Conservation (phyloP, 2,888 invertebrate species). For the Agonopterix arenella region DNA sequence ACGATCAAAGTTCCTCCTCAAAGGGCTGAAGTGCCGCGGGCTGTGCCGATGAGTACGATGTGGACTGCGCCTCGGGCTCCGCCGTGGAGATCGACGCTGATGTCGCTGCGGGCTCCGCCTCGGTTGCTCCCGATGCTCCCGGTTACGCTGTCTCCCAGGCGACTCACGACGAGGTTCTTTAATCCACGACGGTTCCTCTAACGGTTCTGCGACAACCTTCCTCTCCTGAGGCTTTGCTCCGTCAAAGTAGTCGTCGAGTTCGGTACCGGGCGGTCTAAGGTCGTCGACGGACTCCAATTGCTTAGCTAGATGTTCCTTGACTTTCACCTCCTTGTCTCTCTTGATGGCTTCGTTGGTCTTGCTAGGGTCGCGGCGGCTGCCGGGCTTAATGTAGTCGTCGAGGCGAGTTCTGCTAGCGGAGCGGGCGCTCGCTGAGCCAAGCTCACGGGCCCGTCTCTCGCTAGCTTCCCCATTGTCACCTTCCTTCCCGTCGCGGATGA, state of each 20-base stretch:
- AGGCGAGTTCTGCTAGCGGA: slow-evolving; percentile 27
- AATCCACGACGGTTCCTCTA: slow-evolving; percentile 7
- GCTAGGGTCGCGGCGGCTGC: slow-evolving; percentile 60
- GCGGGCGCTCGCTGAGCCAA: not conserved
- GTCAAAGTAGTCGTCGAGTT: slow-evolving; percentile 57
- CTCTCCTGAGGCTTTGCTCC: slow-evolving; percentile 24
- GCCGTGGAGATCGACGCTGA: slow-evolving; percentile 16
- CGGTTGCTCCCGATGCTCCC: slow-evolving; percentile 12
- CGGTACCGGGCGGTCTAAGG: slow-evolving; percentile 62
- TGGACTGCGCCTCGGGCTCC: slow-evolving; percentile 14
- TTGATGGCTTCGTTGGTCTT: slow-evolving; percentile 65
- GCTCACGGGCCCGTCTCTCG: not conserved
- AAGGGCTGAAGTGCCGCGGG: slow-evolving; percentile 8
- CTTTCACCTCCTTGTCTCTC: slow-evolving; percentile 62
- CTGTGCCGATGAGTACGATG: slow-evolving; percentile 16
- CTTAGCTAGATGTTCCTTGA: slow-evolving; percentile 60
- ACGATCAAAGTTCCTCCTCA: slow-evolving; percentile 3
- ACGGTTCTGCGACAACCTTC: slow-evolving; percentile 14
- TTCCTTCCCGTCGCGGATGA: slow-evolving; percentile 30
- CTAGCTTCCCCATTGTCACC: slow-evolving; percentile 2
- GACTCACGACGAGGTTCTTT: slow-evolving; percentile 6
- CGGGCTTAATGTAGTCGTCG: slow-evolving; percentile 55
- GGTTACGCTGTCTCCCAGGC: slow-evolving; percentile 1
- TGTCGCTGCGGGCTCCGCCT: slow-evolving; percentile 17
- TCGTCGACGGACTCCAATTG: slow-evolving; percentile 53